These are phyloP conservation scores for Oncorhynchus clarkii DNA, from an alignment of 2,113 vertebrate genomes.

Conservation along the genomic window DNA sequence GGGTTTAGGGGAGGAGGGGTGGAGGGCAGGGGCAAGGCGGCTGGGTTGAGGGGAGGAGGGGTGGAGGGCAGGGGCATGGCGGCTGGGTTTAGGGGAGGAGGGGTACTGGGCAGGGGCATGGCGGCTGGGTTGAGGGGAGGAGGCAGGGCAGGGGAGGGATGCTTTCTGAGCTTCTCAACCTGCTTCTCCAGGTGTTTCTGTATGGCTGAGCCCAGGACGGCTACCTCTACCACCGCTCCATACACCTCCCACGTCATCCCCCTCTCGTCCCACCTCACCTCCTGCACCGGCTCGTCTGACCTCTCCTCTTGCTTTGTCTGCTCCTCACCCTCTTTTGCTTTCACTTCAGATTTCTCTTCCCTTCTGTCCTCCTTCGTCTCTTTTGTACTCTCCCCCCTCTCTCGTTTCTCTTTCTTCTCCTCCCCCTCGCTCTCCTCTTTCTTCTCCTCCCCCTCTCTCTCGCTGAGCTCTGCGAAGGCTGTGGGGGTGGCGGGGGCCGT, in stretches of 20 bases:
- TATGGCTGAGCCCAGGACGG: conserved; percentile 95
- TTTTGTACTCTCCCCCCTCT: neutral
- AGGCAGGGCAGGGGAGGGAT: conserved; percentile 60
- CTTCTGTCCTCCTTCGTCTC: conserved; percentile 14
- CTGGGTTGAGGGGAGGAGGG: conserved; percentile 52
- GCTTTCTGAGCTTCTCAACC: conserved; percentile 88
- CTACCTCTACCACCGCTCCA: conserved; percentile 93
- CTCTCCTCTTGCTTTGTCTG: conserved; percentile 48
- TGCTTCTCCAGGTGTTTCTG: conserved; percentile 98
- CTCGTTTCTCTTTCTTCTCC: too few relatives aligned
- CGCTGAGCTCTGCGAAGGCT: conserved; percentile 75
- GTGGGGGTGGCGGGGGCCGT: conserved; percentile 65
- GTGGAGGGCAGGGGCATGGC: neutral
- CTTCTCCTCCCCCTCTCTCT: conserved; percentile 9
- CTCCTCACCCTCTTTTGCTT: too few relatives aligned
- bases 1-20: neutral
- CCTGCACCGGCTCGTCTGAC: conserved; percentile 85
- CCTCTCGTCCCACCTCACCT: conserved; percentile 97
- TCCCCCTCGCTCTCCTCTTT: neutral
- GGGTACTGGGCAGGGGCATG: too few relatives aligned
- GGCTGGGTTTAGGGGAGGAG: too few relatives aligned
- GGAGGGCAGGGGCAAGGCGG: conserved; percentile 38
- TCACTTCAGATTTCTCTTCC: neutral
- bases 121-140: neutral
- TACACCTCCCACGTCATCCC: conserved; percentile 99